phyloP scores from a whole-genome alignment of 2,888 invertebrate species.

The Alloplasta piceator region DNA sequence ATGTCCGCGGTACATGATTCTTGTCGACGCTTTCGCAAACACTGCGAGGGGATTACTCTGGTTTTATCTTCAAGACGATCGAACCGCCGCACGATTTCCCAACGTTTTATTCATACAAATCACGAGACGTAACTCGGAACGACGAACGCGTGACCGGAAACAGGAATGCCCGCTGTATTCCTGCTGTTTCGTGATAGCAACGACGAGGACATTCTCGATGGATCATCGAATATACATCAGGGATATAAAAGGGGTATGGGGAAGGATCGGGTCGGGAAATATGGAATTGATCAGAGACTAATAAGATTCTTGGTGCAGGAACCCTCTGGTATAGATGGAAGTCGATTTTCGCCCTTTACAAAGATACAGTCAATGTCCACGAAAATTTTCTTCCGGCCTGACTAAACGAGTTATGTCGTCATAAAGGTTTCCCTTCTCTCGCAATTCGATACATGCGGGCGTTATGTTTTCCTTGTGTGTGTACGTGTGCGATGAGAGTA shows the following conservation, averaged over 20 bases:
- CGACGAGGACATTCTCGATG: constrained; percentile 13
- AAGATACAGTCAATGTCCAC: constrained; percentile 37
- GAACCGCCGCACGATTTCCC: constrained; percentile 28
- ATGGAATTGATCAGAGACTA: constrained; percentile 63
- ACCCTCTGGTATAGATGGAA: constrained; percentile 62
- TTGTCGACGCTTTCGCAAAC: neutral
- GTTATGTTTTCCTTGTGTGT: neutral
- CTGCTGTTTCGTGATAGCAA: constrained; percentile 8
- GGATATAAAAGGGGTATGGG: neutral
- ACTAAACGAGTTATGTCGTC: constrained; percentile 73
- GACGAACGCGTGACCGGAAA: constrained; percentile 50
- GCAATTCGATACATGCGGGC: constrained; percentile 55
- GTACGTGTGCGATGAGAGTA: neutral
- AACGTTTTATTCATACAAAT: constrained; percentile 60
- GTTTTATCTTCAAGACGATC: constrained; percentile 15
- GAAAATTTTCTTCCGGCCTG: constrained; percentile 49
- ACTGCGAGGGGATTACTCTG: constrained; percentile 2
- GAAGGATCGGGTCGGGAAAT: constrained; percentile 45
- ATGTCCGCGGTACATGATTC: neutral
- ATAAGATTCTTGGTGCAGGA: constrained; percentile 65
- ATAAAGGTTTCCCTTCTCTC: constrained; percentile 73
- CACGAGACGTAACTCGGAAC: constrained; percentile 52
- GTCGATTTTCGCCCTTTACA: constrained; percentile 35
- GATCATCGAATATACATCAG: neutral
- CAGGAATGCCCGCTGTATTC: constrained; percentile 31